Evolutionary conservation across 2,113 vertebrate species (phyloP), one percentile per base, ranked within the genome.

Genomic region (Cynopterus brachyotis): DNA sequence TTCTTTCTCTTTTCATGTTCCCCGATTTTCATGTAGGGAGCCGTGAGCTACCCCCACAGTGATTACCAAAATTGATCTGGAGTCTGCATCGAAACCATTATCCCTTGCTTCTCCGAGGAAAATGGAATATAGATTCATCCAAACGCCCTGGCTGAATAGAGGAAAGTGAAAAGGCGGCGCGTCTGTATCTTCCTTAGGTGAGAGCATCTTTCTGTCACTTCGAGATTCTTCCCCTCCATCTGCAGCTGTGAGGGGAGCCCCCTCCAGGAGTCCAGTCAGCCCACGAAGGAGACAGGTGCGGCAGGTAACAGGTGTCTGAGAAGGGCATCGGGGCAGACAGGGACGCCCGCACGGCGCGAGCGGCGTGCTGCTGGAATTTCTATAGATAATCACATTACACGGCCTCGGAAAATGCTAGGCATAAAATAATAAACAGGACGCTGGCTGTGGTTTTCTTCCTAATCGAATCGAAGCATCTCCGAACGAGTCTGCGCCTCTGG

Each of bases 341-440:
- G 96, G 40, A 45, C 94, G 96, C 94, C 95, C 87, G 88, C 67
- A 87, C 96, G 86, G 40, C 96, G 80, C 91, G 87, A 66, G 22
- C 60, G 78, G 70, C 47, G 24, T 37, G 95, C 95, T 95, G 94
- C 64, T 85, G 97, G 93, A 85, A 95, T 92, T 82, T 94, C 96
- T 92, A 67, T 66, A 76, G 96, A 95, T 98, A 96, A 98, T 97
- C 86, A 87, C 87, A 89, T 97, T 89, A 96, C 97, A 88, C 20
- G 76, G 89, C 32, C 84, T 97, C 47, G 93, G 60, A 47, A 97
- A 96, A 95, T 97, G 97, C 98, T 97, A 97, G 95, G 90, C 88
- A 45, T 89, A 83, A 97, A 96, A 87, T 97, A 97, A 96, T 94
- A 96, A 98, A 97, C 96, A 97, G 93, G 88, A 35, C 96, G 40